A percentile compares a stretch with the other conserved stretches of the same genome.
Conservation (phyloP, 2,797 vertebrate genomes). For the Xenops minutus region DNA sequence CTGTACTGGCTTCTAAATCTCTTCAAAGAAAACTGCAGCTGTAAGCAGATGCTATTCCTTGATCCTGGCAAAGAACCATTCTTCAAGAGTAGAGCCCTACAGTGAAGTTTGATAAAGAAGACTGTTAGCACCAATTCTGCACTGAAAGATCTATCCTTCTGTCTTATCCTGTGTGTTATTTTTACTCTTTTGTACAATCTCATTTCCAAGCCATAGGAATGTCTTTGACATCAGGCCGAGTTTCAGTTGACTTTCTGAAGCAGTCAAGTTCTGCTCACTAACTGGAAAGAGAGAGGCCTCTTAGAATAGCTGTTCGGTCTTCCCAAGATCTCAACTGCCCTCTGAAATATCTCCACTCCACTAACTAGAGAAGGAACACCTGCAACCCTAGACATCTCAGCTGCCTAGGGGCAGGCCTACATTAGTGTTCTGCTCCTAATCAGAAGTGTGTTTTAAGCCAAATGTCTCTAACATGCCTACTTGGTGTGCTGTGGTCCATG, state of each 20-base stretch:
- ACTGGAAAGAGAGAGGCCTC: neutral
- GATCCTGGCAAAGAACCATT: neutral
- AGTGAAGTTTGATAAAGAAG: neutral
- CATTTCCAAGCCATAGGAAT: neutral
- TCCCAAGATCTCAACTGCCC: neutral
- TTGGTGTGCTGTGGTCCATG: neutral
- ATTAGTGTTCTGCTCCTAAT: neutral
- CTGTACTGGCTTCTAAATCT: neutral
- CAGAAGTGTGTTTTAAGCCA: neutral
- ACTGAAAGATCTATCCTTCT: neutral
- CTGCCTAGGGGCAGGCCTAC: neutral
- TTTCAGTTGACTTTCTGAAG: neutral
- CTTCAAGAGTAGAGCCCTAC: neutral
- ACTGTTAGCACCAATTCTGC: neutral
- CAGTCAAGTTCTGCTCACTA: neutral
- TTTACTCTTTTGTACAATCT: neutral
- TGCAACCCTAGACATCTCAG: neutral
- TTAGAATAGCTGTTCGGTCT: neutral
- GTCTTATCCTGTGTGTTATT: neutral
- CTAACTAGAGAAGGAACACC: neutral
- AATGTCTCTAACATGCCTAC: neutral
- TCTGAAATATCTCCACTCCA: neutral
- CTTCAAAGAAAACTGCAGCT: neutral
- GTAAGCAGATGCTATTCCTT: neutral
- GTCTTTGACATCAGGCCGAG: neutral